Evolutionary conservation across 2,113 vertebrate genomes (phyloP), one percentile per base, ranked within the genome.

Genomic region (Rynchops niger): DNA sequence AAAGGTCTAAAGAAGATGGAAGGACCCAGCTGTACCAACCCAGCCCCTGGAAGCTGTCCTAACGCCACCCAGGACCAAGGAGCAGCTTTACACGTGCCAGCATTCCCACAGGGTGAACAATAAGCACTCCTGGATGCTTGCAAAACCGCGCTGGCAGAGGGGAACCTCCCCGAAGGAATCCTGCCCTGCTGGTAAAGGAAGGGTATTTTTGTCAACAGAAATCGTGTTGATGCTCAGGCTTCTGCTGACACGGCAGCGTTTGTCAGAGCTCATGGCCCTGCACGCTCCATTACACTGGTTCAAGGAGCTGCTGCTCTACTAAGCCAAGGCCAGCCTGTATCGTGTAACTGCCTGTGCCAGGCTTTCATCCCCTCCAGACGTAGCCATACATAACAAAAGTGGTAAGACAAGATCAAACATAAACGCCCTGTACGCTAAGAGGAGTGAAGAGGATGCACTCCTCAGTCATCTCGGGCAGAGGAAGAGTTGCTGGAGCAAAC

Each of bases 341-440:
- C 6, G 22, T 47, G 29, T 38, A 77, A 43, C 29, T 15, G 16
- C 4, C 38, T n/a, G 11, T 26, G 42, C 61, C 42, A 32, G 79
- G 22, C 42, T 32, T 62, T 30, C 42, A 32, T 30, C 11, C 34
- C 18, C 40, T 16, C 4, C 2, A 69, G 62, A 45, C 15, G 13
- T 3, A 86, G 58, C 52, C 47, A 15, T 5, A 26, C 30, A 2
- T 19, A 45, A 20, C n/a, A 47, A 7, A 77, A 83, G 23, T 1
- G 26, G 25, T 17, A 21, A 67, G 77, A 58, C 4, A 23, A 69
- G 45, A 76, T 32, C 32, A 55, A 66, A 79, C 50, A 38, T 15
- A 55, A 43, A 26, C 0, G 1, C 30, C 43, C 29, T 1, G 0
- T 34, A 42, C 1, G 3, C 5, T 29, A 71, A 52, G 42, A 40